Evolutionary conservation across 2,888 invertebrate species (phyloP), one percentile per base, ranked within the genome.

Genomic region (Apodemia mormo): DNA sequence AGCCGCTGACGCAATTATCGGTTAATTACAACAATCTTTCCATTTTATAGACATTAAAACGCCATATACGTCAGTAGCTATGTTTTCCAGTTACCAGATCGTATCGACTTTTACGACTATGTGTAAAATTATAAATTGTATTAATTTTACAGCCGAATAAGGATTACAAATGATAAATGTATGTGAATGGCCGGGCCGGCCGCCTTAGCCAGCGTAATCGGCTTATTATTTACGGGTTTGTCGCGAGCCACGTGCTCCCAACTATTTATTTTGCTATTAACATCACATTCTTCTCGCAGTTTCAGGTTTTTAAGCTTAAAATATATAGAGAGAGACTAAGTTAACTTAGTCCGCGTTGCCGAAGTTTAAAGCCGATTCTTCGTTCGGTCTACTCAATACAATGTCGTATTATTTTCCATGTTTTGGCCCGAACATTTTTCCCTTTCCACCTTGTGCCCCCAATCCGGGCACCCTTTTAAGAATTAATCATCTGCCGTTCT

Each of bases 131-230:
- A 61, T 33, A 61, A 33, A 61, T 61, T 61, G 61, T 61, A 61
- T 61, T 58, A 58, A 58, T 58, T 58, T 30, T 58, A 58, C 58
- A 61, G 61, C 61, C 61, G 33, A 61, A 61, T 61, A 61, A 61
- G 61, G 61, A 61, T 61, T 61, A 61, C 30, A 30, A 61, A 61
- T 61, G 61, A 61, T 61, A 61, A 61, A 61, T 61, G 61, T 61
- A 30, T 61, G 61, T 33, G 33, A 61, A 61, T 61, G 33, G 61
- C 61, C 12, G 30, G 45, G 30, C 40, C 58, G 29, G 29, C 58
- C 30, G 30, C 58, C 58, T 58, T 58, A 58, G 58, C 58, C 22
- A 30, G 61, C 12, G 12, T 61, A 61, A 61, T 14, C 61, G 33
- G 61, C 61, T 61, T 61, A 61, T 61, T 61, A 33, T 33, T 30